Evolutionary conservation across 92 coral and sea anemone species (phyloP).

Genomic region (Pocillopora meandrina): DNA sequence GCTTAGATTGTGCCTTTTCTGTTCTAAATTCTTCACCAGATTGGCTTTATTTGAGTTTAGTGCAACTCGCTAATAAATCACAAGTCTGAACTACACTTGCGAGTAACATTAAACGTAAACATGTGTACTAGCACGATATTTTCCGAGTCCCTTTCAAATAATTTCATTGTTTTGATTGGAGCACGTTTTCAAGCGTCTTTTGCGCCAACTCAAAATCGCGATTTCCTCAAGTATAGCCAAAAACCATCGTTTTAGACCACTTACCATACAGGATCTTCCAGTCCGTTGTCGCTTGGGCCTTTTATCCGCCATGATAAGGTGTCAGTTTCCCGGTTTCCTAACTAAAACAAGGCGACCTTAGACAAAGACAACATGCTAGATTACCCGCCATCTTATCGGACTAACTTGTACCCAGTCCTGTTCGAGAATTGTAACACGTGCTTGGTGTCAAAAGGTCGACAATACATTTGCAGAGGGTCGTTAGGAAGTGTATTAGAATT

Average conservation of each 20-base stretch:
- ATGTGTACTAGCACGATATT: background rate
- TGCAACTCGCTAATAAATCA: no score
- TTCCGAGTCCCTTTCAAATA: background rate
- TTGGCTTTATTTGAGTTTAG: no score
- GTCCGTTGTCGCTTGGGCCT: constrained; percentile 41
- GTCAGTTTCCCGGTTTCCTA: background rate
- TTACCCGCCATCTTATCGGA: constrained; percentile 40
- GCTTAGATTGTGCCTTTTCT: no score
- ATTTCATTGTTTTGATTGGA: constrained; percentile 18
- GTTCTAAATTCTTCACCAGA: no score
- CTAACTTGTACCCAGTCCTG: constrained; percentile 29
- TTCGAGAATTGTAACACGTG: constrained; percentile 26
- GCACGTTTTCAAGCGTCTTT: constrained; percentile 4
- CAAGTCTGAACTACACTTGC: no score
- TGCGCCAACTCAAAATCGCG: constrained; percentile 16
- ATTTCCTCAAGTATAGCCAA: background rate
- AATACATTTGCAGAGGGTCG: background rate
- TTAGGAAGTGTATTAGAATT: background rate
- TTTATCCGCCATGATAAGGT: constrained; percentile 10
- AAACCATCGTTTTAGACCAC: constrained; percentile 7
- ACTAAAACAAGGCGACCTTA: constrained; percentile 1
- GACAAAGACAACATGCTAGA: constrained; percentile 38
- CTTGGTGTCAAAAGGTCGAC: constrained; percentile 3
- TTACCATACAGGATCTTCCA: constrained; percentile 39
- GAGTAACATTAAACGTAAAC: background rate